Conservation (phyloP, 2,797 vertebrate genomes). For the Manis javanica region DNA sequence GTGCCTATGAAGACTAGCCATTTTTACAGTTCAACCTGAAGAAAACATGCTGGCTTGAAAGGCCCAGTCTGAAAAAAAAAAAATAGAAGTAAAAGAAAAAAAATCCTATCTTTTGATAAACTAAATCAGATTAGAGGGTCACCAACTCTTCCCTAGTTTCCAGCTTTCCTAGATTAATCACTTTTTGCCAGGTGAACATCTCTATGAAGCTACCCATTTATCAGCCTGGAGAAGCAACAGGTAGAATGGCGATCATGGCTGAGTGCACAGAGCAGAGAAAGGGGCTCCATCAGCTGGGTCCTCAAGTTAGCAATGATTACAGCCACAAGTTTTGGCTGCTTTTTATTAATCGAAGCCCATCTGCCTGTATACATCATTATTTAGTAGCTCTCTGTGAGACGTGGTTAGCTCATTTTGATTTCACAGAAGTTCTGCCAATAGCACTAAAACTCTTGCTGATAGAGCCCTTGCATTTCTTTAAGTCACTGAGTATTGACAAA, state of each 20-base stretch:
- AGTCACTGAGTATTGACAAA: slow-evolving; percentile 51
- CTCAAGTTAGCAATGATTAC: slow-evolving; percentile 86
- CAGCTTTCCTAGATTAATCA: slow-evolving; percentile 86
- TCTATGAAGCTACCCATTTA: slow-evolving; percentile 86
- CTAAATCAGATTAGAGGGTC: slow-evolving; percentile 80
- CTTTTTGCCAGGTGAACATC: slow-evolving; percentile 84
- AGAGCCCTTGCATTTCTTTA: background rate
- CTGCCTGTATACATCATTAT: slow-evolving; percentile 82
- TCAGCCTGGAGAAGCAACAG: slow-evolving; percentile 77
- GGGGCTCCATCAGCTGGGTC: slow-evolving; percentile 86
- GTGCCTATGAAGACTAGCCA: slow-evolving; percentile 69
- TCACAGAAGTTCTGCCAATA: slow-evolving; percentile 69
- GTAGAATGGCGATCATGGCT: no score
- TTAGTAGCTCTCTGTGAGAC: slow-evolving; percentile 82
- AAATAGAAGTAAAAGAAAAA: background rate
- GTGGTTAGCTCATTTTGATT: slow-evolving; percentile 78
- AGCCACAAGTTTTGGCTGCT: slow-evolving; percentile 86
- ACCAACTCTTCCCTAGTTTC: slow-evolving; percentile 79
- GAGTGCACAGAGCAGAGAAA: slow-evolving; percentile 82
- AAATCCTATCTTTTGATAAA: slow-evolving; percentile 77
- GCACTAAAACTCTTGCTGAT: slow-evolving; percentile 67
- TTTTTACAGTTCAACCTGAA: slow-evolving; percentile 72
- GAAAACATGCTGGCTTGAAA: slow-evolving; percentile 78
- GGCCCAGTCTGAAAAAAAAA: slow-evolving; percentile 8
- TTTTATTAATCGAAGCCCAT: slow-evolving; percentile 85